Base-by-base conservation (phyloP, 2,797 vertebrate species). In the Betta splendens region DNA sequence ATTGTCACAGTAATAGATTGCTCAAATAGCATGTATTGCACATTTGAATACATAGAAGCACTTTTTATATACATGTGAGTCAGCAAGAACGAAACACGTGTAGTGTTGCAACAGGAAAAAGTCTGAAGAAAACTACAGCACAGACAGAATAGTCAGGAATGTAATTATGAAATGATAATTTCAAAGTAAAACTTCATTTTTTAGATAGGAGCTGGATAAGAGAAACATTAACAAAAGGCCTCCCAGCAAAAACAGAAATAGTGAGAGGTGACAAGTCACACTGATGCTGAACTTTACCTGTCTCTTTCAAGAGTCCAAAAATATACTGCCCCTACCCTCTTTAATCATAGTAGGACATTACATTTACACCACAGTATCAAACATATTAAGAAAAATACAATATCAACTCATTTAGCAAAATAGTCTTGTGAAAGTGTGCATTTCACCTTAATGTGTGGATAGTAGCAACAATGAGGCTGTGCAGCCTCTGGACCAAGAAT, bases 1-100 rank as follows among this genome's bases (percentile, higher is more conserved):
- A 89, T 87, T 87, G 85, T 92, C 92, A 92, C 92, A 92, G 91
- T 91, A 91, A 92, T 87, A 92, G 90, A 92, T 91, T 90, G 89
- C 91, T 91, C 81, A 33, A 88, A 85, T 90, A 90, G 87, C 78
- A 85, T 89, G 91, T 92, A 92, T 92, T 91, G 89, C 90, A 91
- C 90, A 83, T 91, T 89, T 93, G 86, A 75, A 92, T 88, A 91
- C 87, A 82, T 83, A 84, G 85, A 88, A 90, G 89, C 86, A 90
- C 84, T 85, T 59, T n/a, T 77, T 88, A 90, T 93, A 85, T 92
- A 92, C 91, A 92, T 64, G 87, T 90, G 89, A 89, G 83, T 89
- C 65, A 59, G 85, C 79, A 31, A 75, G 74, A 85, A 85, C 70
- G 68, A 83, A 86, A 91, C 85, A 86, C 73, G 76, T 71, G 51